Conservation (phyloP, 2,113 vertebrate genomes). For the Micronycteris hirsuta region DNA sequence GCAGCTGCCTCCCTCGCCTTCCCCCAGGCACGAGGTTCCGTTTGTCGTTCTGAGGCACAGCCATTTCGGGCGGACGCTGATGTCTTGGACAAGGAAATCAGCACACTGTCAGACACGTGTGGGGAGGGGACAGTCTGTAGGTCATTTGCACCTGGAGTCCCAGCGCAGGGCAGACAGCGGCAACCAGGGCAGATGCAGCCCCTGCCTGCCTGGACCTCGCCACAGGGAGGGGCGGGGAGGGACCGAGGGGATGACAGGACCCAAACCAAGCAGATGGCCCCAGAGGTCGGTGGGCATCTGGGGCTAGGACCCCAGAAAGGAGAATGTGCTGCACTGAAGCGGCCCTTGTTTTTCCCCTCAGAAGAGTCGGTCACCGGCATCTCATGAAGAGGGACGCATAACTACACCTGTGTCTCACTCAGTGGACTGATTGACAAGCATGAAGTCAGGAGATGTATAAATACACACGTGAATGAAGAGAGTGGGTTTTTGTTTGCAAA, state of each 20-base stretch:
- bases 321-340: neutral
- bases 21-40: accelerated
- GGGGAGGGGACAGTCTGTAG: neutral
- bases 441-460: neutral
- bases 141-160: no score
- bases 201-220: neutral
- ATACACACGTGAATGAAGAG: neutral
- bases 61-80: accelerated
- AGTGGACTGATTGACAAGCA: no score
- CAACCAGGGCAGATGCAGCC: accelerated
- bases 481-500: neutral
- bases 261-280: neutral
- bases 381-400: neutral
- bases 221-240: accelerated
- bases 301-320: neutral
- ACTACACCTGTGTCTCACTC: neutral
- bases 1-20: neutral
- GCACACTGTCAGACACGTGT: accelerated
- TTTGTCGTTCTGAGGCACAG: neutral
- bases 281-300: accelerated
- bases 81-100: neutral
- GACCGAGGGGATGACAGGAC: neutral
- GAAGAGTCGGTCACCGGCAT: neutral
- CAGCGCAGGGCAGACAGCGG: neutral
- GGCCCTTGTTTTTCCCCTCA: neutral